Base-by-base conservation (phyloP, 2,888 invertebrate genomes). In the Agrotis clavis region DNA sequence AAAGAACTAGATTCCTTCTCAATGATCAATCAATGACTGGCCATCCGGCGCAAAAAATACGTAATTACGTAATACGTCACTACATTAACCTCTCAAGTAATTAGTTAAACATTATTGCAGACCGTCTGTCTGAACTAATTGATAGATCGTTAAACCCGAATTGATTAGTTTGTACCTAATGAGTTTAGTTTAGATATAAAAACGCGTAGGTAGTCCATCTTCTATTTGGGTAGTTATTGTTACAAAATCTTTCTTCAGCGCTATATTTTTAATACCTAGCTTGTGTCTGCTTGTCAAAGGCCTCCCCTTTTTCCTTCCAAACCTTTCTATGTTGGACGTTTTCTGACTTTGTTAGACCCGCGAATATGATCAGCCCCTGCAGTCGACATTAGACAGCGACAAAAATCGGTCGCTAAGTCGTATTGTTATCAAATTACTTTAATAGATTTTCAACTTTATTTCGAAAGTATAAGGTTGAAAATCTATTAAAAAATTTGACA, bases 91-190 rank as follows among this genome's bases (percentile, higher is more conserved):
- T 70, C 21, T 56, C 30, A 73, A 13, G 30, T 74, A 79, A 79
- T 79, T 65, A 65, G 41, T 51, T 30, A 9, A 60, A 2, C 35
- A 54, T 67, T 56, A 51, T 19, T 51, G n/a, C n/a, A 63, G 62
- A 67, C 63, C 35, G 21, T 30, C 41, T 45, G 63, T 67, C 65
- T 57, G 18, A n/a, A 25, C 35, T 64, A 60, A 71, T 59, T 60
- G 53, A 67, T 67, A 75, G 70, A 67, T 71, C 56, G 48, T 3
- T 18, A 60, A 63, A 21, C 45, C 64, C 19, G 50, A 62, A 61
- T 19, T 61, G 25, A 56, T 72, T 78, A 30, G 13, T 47, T 50
- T 64, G 35, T 64, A 74, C n/a, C n/a, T n/a, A n/a, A n/a, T n/a
- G n/a, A n/a, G n/a, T n/a, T 74, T 9, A 51, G 67, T 56, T 73